phyloP scores from a whole-genome alignment of 2,888 invertebrate genomes.

The Hylaea fasciaria region DNA sequence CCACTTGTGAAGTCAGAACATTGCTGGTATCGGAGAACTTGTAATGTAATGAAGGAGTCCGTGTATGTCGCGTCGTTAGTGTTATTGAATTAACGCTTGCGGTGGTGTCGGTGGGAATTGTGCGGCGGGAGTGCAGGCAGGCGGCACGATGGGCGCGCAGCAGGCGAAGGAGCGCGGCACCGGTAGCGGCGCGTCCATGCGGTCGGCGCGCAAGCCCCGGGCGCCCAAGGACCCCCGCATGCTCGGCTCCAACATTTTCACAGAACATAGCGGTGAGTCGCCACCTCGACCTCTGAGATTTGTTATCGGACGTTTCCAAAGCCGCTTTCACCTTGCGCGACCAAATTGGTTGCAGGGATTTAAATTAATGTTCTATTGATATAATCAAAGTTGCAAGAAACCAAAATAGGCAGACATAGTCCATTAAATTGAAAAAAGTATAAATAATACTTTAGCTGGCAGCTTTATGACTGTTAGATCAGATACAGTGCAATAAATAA shows the following conservation, averaged over 20 bases:
- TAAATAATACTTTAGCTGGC: too few relatives aligned
- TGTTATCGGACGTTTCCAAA: constrained; percentile 2
- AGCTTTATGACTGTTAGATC: too few relatives aligned
- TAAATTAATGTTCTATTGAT: too few relatives aligned
- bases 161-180: constrained; percentile 95
- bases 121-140: constrained; percentile 90
- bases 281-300: constrained; percentile 9
- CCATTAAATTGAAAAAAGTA: too few relatives aligned
- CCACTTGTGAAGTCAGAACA: constrained; percentile 31
- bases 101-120: constrained; percentile 45
- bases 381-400: too few relatives aligned
- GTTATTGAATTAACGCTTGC: constrained; percentile 68
- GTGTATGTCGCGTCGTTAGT: constrained; percentile 53
- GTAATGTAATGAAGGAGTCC: constrained; percentile 55
- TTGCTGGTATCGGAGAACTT: constrained; percentile 25
- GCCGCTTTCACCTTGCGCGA: constrained; percentile 18
- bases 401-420: too few relatives aligned
- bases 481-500: too few relatives aligned
- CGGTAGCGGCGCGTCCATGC: constrained; percentile 89
- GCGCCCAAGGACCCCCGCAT: constrained; percentile 92
- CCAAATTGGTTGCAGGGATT: background rate
- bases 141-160: constrained; percentile 93
- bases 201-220: constrained; percentile 90
- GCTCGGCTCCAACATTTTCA: constrained; percentile 96
- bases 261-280: constrained; percentile 96